A percentile compares a stretch with the other conserved stretches of the same genome.
Evolutionary conservation across 2,888 invertebrate species (phyloP).

Genomic region (Lissocephala sabroskyi): DNA sequence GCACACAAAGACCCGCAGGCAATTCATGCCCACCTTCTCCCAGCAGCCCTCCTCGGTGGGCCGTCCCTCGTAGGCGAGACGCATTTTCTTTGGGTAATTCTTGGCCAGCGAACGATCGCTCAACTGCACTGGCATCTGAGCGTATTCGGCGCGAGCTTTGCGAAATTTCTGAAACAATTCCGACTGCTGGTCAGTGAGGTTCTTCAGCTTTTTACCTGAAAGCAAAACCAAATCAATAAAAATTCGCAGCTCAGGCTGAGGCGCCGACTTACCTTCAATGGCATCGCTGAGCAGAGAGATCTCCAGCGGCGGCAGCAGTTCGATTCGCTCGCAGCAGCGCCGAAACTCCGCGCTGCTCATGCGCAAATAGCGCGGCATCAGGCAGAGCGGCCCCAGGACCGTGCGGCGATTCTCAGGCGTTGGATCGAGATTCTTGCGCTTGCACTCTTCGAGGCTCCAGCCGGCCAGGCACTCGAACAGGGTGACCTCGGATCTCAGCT

Average conservation of each 20-base stretch:
- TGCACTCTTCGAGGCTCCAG: constrained; percentile 71
- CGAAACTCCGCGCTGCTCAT: constrained; percentile 67
- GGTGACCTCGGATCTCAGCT: constrained; percentile 68
- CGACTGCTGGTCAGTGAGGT: constrained; percentile 69
- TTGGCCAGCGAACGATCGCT: constrained; percentile 72
- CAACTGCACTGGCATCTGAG: constrained; percentile 71
- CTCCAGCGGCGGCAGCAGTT: constrained; percentile 68
- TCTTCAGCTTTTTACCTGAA: constrained; percentile 67
- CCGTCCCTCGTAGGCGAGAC: constrained; percentile 60
- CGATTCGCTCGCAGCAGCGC: constrained; percentile 69
- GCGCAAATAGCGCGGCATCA: constrained; percentile 68
- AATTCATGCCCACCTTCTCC: constrained; percentile 70
- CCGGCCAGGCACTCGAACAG: constrained; percentile 70
- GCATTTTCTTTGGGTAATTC: constrained; percentile 72
- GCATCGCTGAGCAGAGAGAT: constrained; percentile 66
- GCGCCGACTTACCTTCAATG: constrained; percentile 66
- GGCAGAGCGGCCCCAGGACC: constrained; percentile 70
- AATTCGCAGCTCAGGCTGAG: too few species aligned
- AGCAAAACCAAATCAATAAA: background rate
- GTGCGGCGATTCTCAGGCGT: constrained; percentile 70
- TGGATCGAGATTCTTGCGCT: constrained; percentile 67
- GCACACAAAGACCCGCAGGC: constrained; percentile 70
- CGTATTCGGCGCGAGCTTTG: constrained; percentile 69
- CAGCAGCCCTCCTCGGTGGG: constrained; percentile 69
- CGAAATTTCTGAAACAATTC: constrained; percentile 70